phyloP scores from a whole-genome alignment of 2,888 invertebrate genomes.

The Rhagophthalmus giganteus region DNA sequence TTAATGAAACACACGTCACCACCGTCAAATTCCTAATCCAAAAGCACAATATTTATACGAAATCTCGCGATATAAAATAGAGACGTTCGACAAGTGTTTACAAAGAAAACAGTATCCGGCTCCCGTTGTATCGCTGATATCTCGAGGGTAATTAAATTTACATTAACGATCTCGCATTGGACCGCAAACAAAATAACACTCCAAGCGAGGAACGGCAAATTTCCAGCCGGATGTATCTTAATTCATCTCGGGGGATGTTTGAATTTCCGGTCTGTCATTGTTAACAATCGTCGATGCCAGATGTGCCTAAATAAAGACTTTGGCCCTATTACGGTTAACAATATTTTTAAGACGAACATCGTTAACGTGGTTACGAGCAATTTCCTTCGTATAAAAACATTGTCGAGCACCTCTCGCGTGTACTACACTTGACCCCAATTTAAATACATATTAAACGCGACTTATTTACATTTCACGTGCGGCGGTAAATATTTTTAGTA shows the following conservation, averaged over 20 bases:
- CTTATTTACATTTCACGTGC: conserved; percentile 4
- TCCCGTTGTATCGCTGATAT: no score
- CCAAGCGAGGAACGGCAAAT: not conserved
- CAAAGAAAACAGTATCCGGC: no score
- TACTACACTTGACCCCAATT: conserved; percentile 26
- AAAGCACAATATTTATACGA: not conserved
- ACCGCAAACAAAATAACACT: not conserved
- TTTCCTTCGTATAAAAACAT: conserved; percentile 13
- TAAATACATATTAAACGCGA: conserved; percentile 18
- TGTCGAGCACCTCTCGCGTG: conserved; percentile 1
- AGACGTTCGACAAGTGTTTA: no score
- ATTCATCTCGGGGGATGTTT: conserved; percentile 34
- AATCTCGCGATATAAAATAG: no score
- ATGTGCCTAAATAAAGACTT: conserved; percentile 37
- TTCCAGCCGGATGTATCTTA: conserved; percentile 37
- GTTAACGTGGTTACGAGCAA: conserved; percentile 1
- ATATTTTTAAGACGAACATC: not conserved
- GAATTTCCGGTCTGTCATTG: conserved; percentile 44
- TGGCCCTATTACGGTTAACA: not conserved
- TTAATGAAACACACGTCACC: no score
- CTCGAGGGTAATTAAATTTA: no score
- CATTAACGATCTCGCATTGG: not conserved
- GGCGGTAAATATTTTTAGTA: no score
- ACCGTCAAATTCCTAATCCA: no score
- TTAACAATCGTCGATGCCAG: conserved; percentile 41